Conservation (phyloP, 2,888 invertebrate genomes). For the Amphiduros pacificus region DNA sequence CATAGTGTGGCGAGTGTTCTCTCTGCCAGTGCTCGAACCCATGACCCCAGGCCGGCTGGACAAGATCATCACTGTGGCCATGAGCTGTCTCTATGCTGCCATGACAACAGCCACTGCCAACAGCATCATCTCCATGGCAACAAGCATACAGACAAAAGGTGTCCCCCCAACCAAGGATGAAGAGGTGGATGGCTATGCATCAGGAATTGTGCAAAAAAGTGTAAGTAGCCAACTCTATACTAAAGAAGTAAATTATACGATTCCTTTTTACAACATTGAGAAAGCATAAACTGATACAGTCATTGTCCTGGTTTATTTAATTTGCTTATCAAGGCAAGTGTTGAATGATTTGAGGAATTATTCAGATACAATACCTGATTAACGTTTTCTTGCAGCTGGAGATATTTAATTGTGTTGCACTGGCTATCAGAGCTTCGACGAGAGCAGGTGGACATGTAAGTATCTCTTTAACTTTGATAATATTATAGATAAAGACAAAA, state of each 20-base stretch:
- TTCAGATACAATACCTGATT: too few relatives aligned
- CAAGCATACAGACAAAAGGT: conserved; percentile 36
- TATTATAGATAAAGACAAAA: too few relatives aligned
- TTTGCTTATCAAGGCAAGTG: too few relatives aligned
- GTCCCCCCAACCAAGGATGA: conserved; percentile 70
- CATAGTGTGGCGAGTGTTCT: conserved; percentile 80
- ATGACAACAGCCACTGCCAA: conserved; percentile 60
- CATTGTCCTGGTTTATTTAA: too few relatives aligned
- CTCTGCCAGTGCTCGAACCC: conserved; percentile 85
- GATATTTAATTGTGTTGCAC: conserved; percentile 79
- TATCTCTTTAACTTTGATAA: too few relatives aligned
- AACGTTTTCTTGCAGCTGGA: conserved; percentile 70
- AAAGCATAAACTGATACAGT: too few relatives aligned
- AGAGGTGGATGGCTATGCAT: conserved; percentile 77
- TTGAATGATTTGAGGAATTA: too few relatives aligned
- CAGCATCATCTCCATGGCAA: conserved; percentile 51
- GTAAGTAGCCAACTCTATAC: conserved; percentile 51
- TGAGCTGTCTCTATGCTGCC: conserved; percentile 75
- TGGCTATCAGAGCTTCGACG: conserved; percentile 80
- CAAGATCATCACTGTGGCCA: conserved; percentile 79
- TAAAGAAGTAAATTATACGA: too few relatives aligned
- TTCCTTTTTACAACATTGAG: too few relatives aligned
- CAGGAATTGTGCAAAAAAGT: conserved; percentile 83
- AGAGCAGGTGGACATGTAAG: conserved; percentile 84
- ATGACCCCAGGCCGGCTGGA: conserved; percentile 80